phyloP scores from a whole-genome alignment of 2,113 vertebrate species.

The Phylloscopus trochiloides region DNA sequence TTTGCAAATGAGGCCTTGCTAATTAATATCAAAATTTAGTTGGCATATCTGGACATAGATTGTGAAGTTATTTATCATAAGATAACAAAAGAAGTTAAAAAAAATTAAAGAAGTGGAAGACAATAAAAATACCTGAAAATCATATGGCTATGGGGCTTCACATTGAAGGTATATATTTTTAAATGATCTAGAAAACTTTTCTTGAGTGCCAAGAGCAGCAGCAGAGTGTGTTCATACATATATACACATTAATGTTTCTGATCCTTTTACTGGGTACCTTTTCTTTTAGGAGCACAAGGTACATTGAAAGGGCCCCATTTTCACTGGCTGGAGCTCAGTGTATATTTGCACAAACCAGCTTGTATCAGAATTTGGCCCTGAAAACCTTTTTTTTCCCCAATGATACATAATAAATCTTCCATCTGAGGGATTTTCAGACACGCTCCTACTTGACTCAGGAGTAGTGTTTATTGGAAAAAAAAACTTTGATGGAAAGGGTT shows the following conservation, averaged over 20 bases:
- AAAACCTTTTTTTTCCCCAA: background rate
- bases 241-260: background rate
- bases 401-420: constrained; percentile 59
- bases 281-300: background rate
- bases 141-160: background rate
- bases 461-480: background rate
- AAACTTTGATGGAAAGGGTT: constrained; percentile 19
- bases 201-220: background rate
- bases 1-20: background rate
- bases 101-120: background rate
- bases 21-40: background rate
- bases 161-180: background rate
- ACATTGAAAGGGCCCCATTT: background rate
- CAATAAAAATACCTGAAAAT: constrained; percentile 1
- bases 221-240: background rate
- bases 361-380: constrained; percentile 38
- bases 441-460: constrained; percentile 43
- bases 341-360: background rate
- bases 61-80: background rate
- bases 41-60: background rate
- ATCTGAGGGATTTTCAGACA: constrained; percentile 45
- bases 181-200: background rate
- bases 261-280: background rate
- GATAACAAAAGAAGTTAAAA: background rate
- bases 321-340: background rate